These are phyloP conservation scores for Triplophysa yarkandensis DNA, from an alignment of 2,797 vertebrate genomes.

Conservation along the genomic window DNA sequence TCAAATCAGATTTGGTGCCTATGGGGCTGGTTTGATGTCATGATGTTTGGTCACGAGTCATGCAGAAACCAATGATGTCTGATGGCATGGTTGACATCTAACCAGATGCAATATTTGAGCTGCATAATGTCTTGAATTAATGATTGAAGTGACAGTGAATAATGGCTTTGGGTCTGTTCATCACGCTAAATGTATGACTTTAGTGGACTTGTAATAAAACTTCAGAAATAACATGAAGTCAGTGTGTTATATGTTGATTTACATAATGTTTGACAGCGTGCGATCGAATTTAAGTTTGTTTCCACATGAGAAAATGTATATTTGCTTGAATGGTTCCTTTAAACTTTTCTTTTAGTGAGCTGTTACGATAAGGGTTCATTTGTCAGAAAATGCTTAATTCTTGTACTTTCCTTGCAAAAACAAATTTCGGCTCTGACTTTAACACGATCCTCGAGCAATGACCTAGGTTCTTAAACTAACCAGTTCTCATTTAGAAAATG, in stretches of 20 bases:
- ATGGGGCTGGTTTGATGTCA: constrained; percentile 1
- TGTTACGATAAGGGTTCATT: neutral
- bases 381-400: neutral
- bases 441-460: neutral
- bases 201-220: neutral
- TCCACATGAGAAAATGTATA: neutral
- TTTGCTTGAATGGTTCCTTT: neutral
- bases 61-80: neutral
- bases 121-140: neutral
- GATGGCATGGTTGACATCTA: neutral
- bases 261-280: neutral
- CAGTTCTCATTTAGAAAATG: constrained; percentile 46
- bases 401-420: constrained; percentile 26
- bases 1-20: neutral
- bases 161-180: constrained; percentile 1
- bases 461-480: constrained; percentile 40
- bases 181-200: neutral
- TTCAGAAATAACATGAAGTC: too few relatives aligned
- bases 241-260: neutral
- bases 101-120: neutral
- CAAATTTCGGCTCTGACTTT: constrained; percentile 34
- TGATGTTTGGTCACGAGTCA: neutral
- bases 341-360: constrained; percentile 1
- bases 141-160: neutral
- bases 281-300: neutral